Evolutionary conservation across 2,113 vertebrate species (phyloP).

Genomic region (Coptodon rendalli): DNA sequence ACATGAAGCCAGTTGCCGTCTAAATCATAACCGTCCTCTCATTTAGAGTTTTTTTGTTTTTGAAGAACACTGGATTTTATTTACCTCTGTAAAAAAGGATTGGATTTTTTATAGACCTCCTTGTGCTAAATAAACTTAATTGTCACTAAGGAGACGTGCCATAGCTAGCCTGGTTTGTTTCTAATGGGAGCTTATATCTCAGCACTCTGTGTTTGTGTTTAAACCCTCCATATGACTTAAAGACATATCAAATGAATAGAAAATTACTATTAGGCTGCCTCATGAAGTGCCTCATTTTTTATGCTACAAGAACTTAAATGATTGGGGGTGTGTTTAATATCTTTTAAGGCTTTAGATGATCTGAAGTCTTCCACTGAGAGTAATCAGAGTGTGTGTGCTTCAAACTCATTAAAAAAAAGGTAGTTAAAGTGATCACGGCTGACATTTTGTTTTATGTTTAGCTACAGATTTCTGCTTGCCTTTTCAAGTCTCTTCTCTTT

Average conservation of each 20-base stretch:
- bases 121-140: not conserved
- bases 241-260: not conserved
- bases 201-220: not conserved
- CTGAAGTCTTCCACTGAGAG: not conserved
- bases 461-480: not conserved
- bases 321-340: not conserved
- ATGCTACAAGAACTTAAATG: constrained; percentile 1
- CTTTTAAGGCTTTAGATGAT: not conserved
- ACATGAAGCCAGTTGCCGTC: not conserved
- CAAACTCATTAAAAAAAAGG: not conserved
- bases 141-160: not conserved
- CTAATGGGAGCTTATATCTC: not conserved
- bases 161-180: not conserved
- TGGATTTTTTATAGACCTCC: not conserved
- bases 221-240: not conserved
- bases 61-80: not conserved
- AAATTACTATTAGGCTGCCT: not conserved
- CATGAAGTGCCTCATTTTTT: not conserved
- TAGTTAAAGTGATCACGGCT: not conserved
- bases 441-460: not conserved
- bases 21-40: not conserved
- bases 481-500: not conserved
- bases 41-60: not conserved
- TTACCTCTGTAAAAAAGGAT: not conserved
- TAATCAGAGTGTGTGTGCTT: not conserved